Percentiles rank a stretch among this genome's conserved stretches.
These are phyloP conservation scores for Hypotaenidia philippensis DNA, from an alignment of 2,797 vertebrate species.

Conservation along the genomic window DNA sequence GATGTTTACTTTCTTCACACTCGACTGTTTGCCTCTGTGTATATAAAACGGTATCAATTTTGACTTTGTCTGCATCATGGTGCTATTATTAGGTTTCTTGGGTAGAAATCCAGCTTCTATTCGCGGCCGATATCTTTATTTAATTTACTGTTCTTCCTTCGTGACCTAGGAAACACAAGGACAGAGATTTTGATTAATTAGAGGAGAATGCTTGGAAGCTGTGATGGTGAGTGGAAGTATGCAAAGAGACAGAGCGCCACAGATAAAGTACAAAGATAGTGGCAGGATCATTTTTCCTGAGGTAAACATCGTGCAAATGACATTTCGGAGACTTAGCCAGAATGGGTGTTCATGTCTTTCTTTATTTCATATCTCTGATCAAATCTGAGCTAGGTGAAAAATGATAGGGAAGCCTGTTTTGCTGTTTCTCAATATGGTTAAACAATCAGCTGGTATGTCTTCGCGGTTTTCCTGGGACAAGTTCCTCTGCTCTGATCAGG, in stretches of 20 bases:
- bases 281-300: slow-evolving; percentile 7
- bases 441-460: slow-evolving; percentile 16
- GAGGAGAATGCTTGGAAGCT: slow-evolving; percentile 55
- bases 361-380: slow-evolving; percentile 49
- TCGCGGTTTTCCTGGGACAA: not conserved
- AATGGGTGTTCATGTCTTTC: not conserved
- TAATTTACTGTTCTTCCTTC: slow-evolving; percentile 54
- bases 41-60: slow-evolving; percentile 27
- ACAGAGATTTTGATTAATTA: slow-evolving; percentile 44
- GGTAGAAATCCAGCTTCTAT: slow-evolving; percentile 30
- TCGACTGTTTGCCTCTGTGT: slow-evolving; percentile 23
- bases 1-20: slow-evolving; percentile 47
- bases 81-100: slow-evolving; percentile 37
- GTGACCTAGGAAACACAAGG: slow-evolving; percentile 56
- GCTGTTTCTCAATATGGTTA: slow-evolving; percentile 61
- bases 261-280: slow-evolving; percentile 63
- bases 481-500: slow-evolving; percentile 29
- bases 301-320: not conserved
- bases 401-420: slow-evolving; percentile 41
- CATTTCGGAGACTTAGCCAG: not conserved
- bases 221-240: slow-evolving; percentile 14
- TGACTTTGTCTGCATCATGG: not conserved
- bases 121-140: slow-evolving; percentile 29
- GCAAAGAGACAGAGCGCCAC: not conserved
- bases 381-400: slow-evolving; percentile 55